These are phyloP conservation scores for Pomacea maculata DNA, from an alignment of 1,140 invertebrate species.

Conservation along the genomic window DNA sequence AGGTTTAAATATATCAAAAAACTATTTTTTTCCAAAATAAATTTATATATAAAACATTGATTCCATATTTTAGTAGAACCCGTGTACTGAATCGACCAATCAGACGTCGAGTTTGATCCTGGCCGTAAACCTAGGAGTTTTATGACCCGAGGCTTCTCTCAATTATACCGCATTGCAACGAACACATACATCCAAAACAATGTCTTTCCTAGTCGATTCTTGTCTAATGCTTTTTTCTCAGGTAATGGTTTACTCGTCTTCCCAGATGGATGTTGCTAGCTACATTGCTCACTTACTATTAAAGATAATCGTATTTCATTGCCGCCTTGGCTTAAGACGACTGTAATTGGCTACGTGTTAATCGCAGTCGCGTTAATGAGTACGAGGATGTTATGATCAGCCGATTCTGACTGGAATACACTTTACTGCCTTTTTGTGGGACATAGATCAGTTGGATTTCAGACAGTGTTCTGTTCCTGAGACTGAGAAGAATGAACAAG, in stretches of 20 bases:
- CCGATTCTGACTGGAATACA: neutral
- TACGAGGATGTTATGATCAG: neutral
- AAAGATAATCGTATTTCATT: too few species aligned
- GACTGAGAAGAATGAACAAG: too few species aligned
- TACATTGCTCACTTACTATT: neutral
- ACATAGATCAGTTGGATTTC: too few species aligned
- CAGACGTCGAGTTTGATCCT: slow-evolving; percentile 1
- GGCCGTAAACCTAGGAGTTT: neutral
- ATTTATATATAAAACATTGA: too few species aligned
- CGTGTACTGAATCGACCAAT: neutral
- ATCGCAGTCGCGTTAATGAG: neutral
- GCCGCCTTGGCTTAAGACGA: too few species aligned
- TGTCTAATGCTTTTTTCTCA: slow-evolving; percentile 60
- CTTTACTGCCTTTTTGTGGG: neutral
- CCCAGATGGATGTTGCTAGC: neutral
- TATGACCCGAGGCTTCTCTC: too few species aligned
- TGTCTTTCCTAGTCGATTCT: slow-evolving; percentile 62
- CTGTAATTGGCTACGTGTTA: neutral
- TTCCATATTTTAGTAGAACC: neutral
- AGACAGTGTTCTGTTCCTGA: too few species aligned
- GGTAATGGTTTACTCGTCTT: slow-evolving; percentile 34
- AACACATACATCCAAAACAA: slow-evolving; percentile 16
- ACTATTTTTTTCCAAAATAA: too few species aligned
- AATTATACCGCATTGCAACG: too few species aligned
- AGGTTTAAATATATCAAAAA: too few species aligned